Evolutionary conservation across 2,113 vertebrate genomes (phyloP), one percentile per base, ranked within the genome.

Genomic region (Oreochromis tanganicae): DNA sequence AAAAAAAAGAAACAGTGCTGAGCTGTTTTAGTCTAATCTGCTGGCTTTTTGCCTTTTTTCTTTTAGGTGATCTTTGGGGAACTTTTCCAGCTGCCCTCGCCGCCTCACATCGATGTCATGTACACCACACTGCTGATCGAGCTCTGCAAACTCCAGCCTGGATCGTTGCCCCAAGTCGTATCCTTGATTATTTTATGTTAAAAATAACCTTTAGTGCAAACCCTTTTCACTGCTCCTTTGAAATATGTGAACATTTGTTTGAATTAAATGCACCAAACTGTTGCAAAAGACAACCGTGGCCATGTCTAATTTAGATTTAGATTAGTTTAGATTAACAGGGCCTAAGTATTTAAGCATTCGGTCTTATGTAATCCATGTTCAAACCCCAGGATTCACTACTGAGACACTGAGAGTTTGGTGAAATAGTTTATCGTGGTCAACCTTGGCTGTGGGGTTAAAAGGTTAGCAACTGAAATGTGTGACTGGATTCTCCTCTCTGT

Each of bases 131-230:
- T 99, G 82, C 97, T 99, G n/a, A 99, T 99, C 50, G 99, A 99
- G 84, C 97, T 99, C 46, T 99, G 99, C 94, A 99, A 99, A 80
- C 97, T 99, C 89, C 99, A 99, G 90, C 99, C 99, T 2, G 98
- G 99, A 5, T 99, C 99, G 4, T 94, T 99, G 82, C 99, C 98
- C 2, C 98, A 99, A 97, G 98, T 99, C 10, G 99, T 99, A 99
- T 99, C 99, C 97, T 98, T 97, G 63, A 66, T 34, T 36, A 5
- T 8, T 38, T 57, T 61, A 78, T 75, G 24, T 48, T 14, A 27
- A 4, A 10, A 46, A 78, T 8, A 50, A 78, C 24, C 71, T 5
- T 52, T 48, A 50, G 43, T 27, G 21, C 11, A 7, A 3, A 56
- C 6, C 21, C 6, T 21, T 55, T 13, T 56, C 21, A 6, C 43